These are phyloP conservation scores for Eriocheir sinensis DNA, from an alignment of 1,140 invertebrate species.

Conservation along the genomic window DNA sequence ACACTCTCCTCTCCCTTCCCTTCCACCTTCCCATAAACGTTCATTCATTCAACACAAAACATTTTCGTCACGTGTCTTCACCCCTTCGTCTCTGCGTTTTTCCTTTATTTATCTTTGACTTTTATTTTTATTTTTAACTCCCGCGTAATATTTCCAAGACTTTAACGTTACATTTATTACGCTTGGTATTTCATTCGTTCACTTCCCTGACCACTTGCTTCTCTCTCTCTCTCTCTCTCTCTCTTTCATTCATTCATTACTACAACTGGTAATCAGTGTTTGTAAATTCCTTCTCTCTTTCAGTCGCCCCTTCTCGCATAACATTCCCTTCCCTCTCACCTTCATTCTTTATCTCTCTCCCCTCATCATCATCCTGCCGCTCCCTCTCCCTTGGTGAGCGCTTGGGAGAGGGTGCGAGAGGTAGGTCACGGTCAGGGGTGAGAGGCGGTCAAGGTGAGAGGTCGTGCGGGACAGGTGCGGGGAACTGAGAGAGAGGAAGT, in stretches of 20 bases:
- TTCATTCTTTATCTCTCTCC: slow-evolving; percentile 1
- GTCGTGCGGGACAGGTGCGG: slow-evolving; percentile 9
- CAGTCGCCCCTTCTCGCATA: slow-evolving; percentile 24
- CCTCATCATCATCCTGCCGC: not conserved
- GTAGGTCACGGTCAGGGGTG: slow-evolving; percentile 26
- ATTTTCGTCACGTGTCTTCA: not conserved
- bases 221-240: slow-evolving; percentile 40
- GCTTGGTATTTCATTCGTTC: too few species aligned
- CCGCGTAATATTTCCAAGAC: not conserved
- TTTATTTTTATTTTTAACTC: not conserved
- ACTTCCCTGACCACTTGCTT: too few species aligned
- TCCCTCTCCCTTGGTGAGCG: slow-evolving; percentile 39
- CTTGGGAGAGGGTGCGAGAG: not conserved
- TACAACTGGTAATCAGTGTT: not conserved
- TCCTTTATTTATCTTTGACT: not conserved
- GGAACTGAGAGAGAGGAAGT: not conserved
- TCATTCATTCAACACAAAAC: not conserved
- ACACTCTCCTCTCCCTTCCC: not conserved
- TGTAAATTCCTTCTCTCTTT: slow-evolving; percentile 35
- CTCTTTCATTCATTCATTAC: slow-evolving; percentile 32
- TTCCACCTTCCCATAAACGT: not conserved
- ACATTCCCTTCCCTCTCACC: slow-evolving; percentile 41
- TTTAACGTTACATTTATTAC: too few species aligned
- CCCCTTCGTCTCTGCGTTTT: not conserved
- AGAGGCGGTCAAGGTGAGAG: slow-evolving; percentile 4